Evolutionary conservation across 1,140 invertebrate species (phyloP).

Genomic region (Hirudo medicinalis): DNA sequence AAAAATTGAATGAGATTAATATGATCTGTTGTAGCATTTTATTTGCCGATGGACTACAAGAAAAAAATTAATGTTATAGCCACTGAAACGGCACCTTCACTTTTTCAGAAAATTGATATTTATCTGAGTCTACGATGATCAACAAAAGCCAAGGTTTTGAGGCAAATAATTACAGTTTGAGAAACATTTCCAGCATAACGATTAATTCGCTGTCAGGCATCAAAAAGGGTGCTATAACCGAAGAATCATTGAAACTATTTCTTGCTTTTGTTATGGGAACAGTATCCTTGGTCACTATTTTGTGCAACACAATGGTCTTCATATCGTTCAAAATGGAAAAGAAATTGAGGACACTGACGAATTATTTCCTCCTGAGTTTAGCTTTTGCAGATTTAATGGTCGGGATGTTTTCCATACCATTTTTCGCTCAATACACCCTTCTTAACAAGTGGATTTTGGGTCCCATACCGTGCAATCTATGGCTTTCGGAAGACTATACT

Average conservation of each 20-base stretch:
- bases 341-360: conserved; percentile 86
- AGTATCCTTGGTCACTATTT: conserved; percentile 17
- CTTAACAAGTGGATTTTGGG: conserved; percentile 6
- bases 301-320: conserved; percentile 84
- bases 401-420: conserved; percentile 17
- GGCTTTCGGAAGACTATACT: conserved; percentile 6
- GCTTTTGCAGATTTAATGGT: conserved; percentile 22
- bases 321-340: conserved; percentile 79
- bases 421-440: conserved; percentile 5
- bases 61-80: too few relatives aligned
- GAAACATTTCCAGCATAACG: too few relatives aligned
- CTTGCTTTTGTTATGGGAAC: conserved; percentile 6
- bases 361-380: conserved; percentile 68
- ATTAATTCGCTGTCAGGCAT: too few relatives aligned
- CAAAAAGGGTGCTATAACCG: too few relatives aligned
- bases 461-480: not conserved
- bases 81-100: too few relatives aligned
- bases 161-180: too few relatives aligned
- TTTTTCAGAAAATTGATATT: too few relatives aligned
- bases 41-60: too few relatives aligned
- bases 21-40: too few relatives aligned
- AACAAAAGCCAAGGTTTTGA: too few relatives aligned
- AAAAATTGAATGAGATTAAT: too few relatives aligned
- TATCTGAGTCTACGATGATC: too few relatives aligned
- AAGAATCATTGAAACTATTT: not conserved